phyloP scores from a whole-genome alignment of 2,797 vertebrate genomes.

The Arctocebus calabarensis region DNA sequence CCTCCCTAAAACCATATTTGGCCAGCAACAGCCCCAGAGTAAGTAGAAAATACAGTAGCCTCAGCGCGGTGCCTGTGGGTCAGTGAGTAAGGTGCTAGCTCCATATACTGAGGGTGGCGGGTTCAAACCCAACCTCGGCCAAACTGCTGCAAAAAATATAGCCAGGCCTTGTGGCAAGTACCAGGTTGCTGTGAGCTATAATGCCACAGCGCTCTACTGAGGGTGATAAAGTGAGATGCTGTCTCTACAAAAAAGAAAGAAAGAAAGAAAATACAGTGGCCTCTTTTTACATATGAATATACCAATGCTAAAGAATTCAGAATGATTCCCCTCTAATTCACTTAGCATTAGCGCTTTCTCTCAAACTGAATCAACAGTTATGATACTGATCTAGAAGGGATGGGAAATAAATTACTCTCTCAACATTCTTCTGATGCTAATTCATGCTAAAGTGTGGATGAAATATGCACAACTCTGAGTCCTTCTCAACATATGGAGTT shows the following conservation, averaged over 20 bases:
- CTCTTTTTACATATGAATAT: background rate
- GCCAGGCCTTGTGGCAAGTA: too few relatives aligned
- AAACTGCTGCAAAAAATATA: too few relatives aligned
- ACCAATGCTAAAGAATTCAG: background rate
- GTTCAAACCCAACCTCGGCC: too few relatives aligned
- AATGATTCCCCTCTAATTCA: background rate
- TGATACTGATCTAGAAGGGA: background rate
- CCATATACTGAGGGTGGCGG: too few relatives aligned
- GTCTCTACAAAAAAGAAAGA: too few relatives aligned
- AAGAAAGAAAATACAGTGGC: background rate
- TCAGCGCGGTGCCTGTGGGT: background rate
- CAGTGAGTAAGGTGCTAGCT: too few relatives aligned
- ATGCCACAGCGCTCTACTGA: too few relatives aligned
- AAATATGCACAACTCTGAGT: background rate
- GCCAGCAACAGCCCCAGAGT: background rate
- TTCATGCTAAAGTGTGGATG: background rate
- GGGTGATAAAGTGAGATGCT: too few relatives aligned
- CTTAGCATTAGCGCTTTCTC: background rate
- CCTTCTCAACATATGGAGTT: background rate
- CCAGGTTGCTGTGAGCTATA: too few relatives aligned
- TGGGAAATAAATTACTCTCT: background rate
- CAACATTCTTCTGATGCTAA: background rate
- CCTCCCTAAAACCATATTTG: background rate
- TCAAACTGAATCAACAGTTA: background rate
- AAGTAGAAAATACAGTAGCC: background rate